These are phyloP conservation scores for Drosophila bifasciata DNA, from an alignment of 1,140 invertebrate species.

Conservation along the genomic window DNA sequence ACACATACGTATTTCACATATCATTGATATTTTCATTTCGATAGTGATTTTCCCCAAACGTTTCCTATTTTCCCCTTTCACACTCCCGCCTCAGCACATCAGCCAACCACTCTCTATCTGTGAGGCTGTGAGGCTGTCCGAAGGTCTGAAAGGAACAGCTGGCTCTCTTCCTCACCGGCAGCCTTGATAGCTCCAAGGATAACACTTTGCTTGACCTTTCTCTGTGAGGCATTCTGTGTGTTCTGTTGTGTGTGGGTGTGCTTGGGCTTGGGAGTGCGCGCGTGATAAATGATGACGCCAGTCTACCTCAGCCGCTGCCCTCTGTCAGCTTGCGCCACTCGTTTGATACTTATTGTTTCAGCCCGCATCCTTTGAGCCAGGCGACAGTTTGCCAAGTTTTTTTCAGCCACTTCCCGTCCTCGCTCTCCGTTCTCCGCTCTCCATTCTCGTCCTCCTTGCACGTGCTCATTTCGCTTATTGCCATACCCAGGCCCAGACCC, in stretches of 20 bases:
- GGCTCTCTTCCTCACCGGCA: conserved; percentile 33
- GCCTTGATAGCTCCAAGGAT: conserved; percentile 68
- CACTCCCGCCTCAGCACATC: not conserved
- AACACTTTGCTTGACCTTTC: conserved; percentile 76
- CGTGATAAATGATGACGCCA: conserved; percentile 73
- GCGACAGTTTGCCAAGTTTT: conserved; percentile 48
- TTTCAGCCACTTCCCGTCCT: conserved; percentile 5
- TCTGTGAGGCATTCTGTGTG: conserved; percentile 23
- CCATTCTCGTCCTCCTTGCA: conserved; percentile 22
- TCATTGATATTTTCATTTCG: conserved; percentile 66
- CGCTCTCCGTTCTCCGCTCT: no score
- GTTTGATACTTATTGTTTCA: conserved; percentile 67
- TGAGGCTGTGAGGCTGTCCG: conserved; percentile 2
- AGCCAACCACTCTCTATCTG: not conserved
- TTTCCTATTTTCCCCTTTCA: not conserved
- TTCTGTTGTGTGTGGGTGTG: not conserved
- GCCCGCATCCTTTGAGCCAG: conserved; percentile 55
- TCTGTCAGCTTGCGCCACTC: conserved; percentile 21
- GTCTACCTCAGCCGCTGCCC: conserved; percentile 6
- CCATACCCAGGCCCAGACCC: conserved; percentile 7
- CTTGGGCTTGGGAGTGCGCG: conserved; percentile 16
- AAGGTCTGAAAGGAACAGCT: conserved; percentile 61
- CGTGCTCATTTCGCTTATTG: conserved; percentile 70
- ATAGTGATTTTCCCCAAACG: conserved; percentile 59
- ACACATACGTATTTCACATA: conserved; percentile 35